Evolutionary conservation across 2,113 vertebrate species (phyloP).

Genomic region (Meleagris gallopavo): DNA sequence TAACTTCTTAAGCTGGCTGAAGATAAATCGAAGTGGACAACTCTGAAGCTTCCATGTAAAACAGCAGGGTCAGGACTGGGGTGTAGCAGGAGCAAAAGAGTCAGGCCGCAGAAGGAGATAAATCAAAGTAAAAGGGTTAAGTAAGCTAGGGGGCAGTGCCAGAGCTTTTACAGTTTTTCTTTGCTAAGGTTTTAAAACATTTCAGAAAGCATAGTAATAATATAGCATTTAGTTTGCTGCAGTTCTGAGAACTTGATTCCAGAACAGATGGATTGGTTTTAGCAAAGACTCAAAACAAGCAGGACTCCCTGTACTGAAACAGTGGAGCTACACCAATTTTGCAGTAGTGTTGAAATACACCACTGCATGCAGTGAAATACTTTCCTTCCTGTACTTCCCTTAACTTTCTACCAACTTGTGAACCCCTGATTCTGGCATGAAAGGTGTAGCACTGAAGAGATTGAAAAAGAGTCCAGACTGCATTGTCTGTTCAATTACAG

Average conservation of each 20-base stretch:
- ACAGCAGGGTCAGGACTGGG: background rate
- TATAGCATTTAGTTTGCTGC: fast-evolving
- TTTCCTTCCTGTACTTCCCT: background rate
- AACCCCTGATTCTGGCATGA: background rate
- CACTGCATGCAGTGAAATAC: background rate
- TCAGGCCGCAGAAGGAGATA: background rate
- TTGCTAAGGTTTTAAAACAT: background rate
- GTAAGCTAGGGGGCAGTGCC: background rate
- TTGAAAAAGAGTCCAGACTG: too few relatives aligned
- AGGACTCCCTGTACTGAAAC: background rate
- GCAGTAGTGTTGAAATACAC: background rate
- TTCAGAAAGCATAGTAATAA: background rate
- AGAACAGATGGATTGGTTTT: background rate
- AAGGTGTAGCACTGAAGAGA: background rate
- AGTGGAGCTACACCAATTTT: background rate
- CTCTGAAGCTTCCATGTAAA: fast-evolving
- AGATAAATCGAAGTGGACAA: background rate
- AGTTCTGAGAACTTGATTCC: background rate
- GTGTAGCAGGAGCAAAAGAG: background rate
- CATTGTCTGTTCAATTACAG: fast-evolving
- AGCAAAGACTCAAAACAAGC: too few relatives aligned
- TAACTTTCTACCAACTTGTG: fast-evolving
- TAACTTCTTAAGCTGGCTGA: background rate
- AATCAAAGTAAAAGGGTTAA: background rate
- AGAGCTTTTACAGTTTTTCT: background rate